Conservation (phyloP, 2,888 invertebrate genomes). For the Heterodera filipjevi region DNA sequence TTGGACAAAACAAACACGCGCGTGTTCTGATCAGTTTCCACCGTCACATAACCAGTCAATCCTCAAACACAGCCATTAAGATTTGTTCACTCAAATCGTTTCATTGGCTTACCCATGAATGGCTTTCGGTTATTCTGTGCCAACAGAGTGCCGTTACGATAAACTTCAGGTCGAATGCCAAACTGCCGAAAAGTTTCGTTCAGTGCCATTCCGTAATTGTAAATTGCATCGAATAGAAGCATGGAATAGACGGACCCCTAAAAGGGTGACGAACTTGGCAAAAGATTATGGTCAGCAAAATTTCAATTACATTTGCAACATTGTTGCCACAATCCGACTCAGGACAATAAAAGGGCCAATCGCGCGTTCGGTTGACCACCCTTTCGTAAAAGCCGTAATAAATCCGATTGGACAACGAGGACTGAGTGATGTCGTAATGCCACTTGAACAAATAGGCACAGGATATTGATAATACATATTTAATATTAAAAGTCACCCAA, state of each 20-base stretch:
- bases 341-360: neutral
- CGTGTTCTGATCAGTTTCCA: constrained; percentile 9
- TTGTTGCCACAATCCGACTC: neutral
- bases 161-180: constrained; percentile 17
- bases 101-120: neutral
- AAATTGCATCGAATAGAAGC: constrained; percentile 53
- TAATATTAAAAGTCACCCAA: no score
- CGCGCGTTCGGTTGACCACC: constrained; percentile 12
- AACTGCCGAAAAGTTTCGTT: constrained; percentile 36
- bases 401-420: neutral
- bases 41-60: neutral
- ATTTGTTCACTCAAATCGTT: neutral
- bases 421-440: neutral
- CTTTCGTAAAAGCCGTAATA: neutral
- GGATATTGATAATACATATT: no score
- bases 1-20: neutral
- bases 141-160: constrained; percentile 40
- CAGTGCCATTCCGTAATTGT: constrained; percentile 42
- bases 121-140: constrained; percentile 31
- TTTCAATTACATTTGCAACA: neutral
- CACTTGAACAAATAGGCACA: no score
- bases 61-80: neutral
- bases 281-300: neutral
- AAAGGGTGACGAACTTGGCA: neutral
- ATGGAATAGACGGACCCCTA: constrained; percentile 45